Conservation (phyloP, 2,113 vertebrate genomes). For the Lagenorhynchus albirostris region DNA sequence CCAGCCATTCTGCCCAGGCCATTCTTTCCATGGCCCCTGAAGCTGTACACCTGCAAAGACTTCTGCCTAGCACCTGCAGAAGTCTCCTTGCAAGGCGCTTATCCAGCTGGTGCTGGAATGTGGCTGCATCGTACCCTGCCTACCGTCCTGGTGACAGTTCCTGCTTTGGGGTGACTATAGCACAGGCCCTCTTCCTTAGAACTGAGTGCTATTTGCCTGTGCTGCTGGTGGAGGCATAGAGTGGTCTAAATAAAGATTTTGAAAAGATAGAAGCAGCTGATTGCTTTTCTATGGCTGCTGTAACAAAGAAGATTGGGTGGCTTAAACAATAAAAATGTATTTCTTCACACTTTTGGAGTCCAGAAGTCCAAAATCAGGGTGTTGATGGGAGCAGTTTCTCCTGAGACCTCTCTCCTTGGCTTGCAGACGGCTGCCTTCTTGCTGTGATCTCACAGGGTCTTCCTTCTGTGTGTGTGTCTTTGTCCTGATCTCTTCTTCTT, state of each 20-base stretch:
- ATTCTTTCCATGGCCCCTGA: not conserved
- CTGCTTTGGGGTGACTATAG: not conserved
- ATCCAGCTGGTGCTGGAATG: rapidly evolving
- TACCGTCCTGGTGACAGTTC: not conserved
- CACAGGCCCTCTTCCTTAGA: not conserved
- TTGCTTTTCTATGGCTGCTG: not conserved
- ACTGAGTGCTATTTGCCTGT: rapidly evolving
- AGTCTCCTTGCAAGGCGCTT: no score
- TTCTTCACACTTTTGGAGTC: not conserved
- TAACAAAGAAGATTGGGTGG: not conserved
- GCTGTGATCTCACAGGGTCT: not conserved
- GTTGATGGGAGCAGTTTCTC: no score
- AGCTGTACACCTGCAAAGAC: rapidly evolving
- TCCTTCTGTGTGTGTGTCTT: not conserved
- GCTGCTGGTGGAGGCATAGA: not conserved
- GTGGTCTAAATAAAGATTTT: not conserved
- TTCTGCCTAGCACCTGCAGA: not conserved
- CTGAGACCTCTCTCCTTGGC: no score
- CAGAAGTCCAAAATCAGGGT: not conserved
- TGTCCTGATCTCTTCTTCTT: not conserved
- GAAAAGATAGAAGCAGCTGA: not conserved
- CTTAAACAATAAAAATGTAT: not conserved
- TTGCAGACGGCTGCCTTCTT: not conserved
- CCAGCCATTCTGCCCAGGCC: not conserved
- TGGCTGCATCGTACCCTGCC: no score